phyloP scores from a whole-genome alignment of 2,797 vertebrate genomes.

The Psittacula echo region DNA sequence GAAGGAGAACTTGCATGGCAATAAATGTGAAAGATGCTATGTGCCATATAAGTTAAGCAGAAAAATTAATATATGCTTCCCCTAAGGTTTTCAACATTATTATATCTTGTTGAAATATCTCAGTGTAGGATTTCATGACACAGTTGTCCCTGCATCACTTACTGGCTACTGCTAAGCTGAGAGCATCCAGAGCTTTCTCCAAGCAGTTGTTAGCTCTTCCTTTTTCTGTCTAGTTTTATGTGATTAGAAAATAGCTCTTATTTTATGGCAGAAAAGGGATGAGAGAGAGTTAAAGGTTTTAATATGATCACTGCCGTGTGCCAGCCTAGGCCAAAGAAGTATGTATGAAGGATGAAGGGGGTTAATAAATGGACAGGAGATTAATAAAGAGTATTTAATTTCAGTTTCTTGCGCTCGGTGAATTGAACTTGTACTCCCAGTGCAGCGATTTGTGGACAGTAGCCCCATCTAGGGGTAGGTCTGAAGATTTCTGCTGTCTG shows the following conservation, averaged over 20 bases:
- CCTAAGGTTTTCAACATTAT: neutral
- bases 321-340: neutral
- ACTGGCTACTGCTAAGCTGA: neutral
- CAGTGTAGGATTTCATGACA: neutral
- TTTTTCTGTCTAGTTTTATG: neutral
- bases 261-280: neutral
- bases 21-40: neutral
- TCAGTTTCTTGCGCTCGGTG: neutral
- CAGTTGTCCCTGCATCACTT: neutral
- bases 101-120: neutral
- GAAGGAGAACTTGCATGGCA: neutral
- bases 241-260: neutral
- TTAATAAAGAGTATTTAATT: conserved; percentile 72
- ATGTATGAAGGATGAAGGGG: conserved; percentile 38
- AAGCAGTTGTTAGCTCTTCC: neutral
- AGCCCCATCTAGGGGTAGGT: conserved; percentile 76
- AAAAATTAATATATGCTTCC: neutral
- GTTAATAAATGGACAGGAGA: conserved; percentile 63
- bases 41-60: neutral
- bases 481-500: neutral
- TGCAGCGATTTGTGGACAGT: neutral
- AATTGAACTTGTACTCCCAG: neutral
- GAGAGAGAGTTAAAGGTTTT: neutral
- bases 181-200: neutral
- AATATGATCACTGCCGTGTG: neutral